Base-by-base conservation (phyloP, 2,888 invertebrate species). In the Meloe dianella region DNA sequence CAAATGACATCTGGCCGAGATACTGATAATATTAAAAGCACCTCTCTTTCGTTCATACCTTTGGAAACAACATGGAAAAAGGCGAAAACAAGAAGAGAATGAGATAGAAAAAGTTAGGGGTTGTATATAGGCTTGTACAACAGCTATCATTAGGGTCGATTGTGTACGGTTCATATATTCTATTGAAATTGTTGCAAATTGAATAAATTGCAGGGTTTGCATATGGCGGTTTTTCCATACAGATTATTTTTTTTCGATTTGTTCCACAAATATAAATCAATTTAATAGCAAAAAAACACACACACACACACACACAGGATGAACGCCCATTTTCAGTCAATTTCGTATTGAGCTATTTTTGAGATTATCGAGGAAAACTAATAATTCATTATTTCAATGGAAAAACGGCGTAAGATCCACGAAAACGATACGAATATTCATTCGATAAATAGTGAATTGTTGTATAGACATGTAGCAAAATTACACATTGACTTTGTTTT, bases 1-100 rank as follows among this genome's bases (percentile, higher is more conserved):
- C 9, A 51, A 71, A 74, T 72, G 71, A 71, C 76, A 76, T 76
- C 75, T 76, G 76, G 73, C 71, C 66, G 63, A 65, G 71, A 73
- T 72, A 74, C 70, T 72, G 71, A 76, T 73, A 73, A 74, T 72
- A 69, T 73, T 73, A 74, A 71, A 73, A 41, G 58, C 66, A 71
- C 57, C 66, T 66, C 64, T 68, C 64, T 67, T 54, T 57, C n/a
- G 27, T 3, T 51, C 30, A 22, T 61, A 66, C 64, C 61, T 69
- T 38, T 59, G 41, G 56, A 66, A 61, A 69, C n/a, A 58, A 20
- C 20, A n/a, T 2, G 64, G 14, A 64, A 62, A 61, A 38, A 24
- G 47, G 29, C 20, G 57, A 17, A 30, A 63, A 65, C 60, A 10
- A 10, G 47, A 10, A 41, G 47, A 12, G 47, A 51, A 22, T 51